Conservation (phyloP, 2,888 invertebrate genomes). For the Syrista parreyssii region DNA sequence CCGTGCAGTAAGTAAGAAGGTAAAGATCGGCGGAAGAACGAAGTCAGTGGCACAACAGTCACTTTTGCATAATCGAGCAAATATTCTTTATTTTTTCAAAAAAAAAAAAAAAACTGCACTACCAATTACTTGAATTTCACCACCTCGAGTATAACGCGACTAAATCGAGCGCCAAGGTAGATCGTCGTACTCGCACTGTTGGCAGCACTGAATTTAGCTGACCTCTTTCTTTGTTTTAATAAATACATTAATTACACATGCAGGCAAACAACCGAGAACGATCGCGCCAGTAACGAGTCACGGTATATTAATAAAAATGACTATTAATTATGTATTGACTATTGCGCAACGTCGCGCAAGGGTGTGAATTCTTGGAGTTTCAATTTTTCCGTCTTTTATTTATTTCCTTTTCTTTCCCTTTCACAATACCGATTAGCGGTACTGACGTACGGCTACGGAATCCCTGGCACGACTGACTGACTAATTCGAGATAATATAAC, state of each 20-base stretch:
- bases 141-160: not conserved
- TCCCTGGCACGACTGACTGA: constrained; percentile 57
- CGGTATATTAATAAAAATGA: not conserved
- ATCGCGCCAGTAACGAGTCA: not conserved
- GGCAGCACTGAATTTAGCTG: not conserved
- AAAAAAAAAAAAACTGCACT: no score
- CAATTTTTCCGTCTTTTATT: not conserved
- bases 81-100: not conserved
- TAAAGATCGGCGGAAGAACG: not conserved
- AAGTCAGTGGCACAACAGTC: not conserved
- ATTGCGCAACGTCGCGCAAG: not conserved
- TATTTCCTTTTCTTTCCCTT: not conserved
- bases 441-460: constrained; percentile 40
- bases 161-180: not conserved
- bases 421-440: not conserved
- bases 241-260: not conserved
- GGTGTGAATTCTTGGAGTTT: not conserved
- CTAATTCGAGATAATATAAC: constrained; percentile 60
- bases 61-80: not conserved
- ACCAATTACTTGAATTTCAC: not conserved
- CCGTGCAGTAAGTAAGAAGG: not conserved
- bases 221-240: not conserved
- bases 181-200: not conserved
- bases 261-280: not conserved
- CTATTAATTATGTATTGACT: not conserved